These are phyloP conservation scores for Eulemur albifrons DNA, from an alignment of 2,797 vertebrate species.

Conservation along the genomic window DNA sequence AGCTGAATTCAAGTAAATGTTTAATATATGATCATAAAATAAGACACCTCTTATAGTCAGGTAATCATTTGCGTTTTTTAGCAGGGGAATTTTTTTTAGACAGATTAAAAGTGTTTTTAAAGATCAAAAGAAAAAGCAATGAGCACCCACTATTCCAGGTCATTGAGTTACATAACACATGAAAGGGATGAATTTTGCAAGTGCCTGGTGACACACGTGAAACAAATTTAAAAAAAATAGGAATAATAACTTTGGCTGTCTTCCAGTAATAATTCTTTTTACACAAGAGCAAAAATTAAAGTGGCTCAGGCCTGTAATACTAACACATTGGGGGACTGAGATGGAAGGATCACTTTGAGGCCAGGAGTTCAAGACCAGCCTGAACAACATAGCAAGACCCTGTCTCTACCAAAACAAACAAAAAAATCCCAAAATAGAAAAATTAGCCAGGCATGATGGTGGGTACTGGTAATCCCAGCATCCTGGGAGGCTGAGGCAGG, in stretches of 20 bases:
- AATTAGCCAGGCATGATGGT: too few relatives aligned
- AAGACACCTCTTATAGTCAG: neutral
- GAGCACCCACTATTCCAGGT: neutral
- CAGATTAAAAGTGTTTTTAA: neutral
- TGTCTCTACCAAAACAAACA: neutral
- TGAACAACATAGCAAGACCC: neutral
- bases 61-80: neutral
- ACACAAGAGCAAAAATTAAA: constrained; percentile 3
- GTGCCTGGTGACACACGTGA: neutral
- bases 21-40: constrained; percentile 3
- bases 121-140: neutral
- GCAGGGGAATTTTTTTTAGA: constrained; percentile 18
- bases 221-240: constrained; percentile 18
- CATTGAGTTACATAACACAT: neutral
- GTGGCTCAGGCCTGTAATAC: neutral
- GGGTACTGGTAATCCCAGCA: neutral
- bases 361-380: neutral
- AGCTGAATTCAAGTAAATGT: neutral
- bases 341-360: neutral
- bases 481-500: neutral
- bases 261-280: constrained; percentile 8
- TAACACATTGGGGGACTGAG: neutral
- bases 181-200: neutral
- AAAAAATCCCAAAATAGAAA: neutral
- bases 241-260: neutral